Base-by-base conservation (phyloP, 2,888 invertebrate genomes). In the Agriopis leucophaearia region DNA sequence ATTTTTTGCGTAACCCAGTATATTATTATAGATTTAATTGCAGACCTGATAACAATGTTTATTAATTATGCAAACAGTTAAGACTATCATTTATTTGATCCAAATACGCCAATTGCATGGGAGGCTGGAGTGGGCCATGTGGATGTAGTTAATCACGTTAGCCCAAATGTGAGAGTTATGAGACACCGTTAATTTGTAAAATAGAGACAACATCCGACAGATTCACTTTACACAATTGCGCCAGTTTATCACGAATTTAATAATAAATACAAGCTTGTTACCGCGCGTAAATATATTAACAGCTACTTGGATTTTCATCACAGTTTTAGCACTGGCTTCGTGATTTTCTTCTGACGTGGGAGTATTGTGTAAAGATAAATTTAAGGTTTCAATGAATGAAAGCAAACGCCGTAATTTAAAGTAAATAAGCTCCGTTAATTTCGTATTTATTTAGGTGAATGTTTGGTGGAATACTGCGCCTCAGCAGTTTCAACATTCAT, bases 141-240 rank as follows among this genome's bases (percentile, higher is more conserved):
- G 75, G 4, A 27, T 74, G 70, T 38, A 38, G 38, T 71, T 71
- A 78, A 78, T 76, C 75, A 78, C 77, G 78, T 84, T 80, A 82
- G 69, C 71, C 58, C 69, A 64, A 77, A 78, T 75, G 74, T 68
- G 38, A 16, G 16, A 48, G 47, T 58, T 38, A 58, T 38, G 75
- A 78, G 78, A 76, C 76, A 76, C 64, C 44, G 65, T 78, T 77
- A 83, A 82, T 83, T 83, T 72, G 69, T 79, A 68, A 56, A 74
- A 75, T 73, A 71, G 55, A 45, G 15, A 27, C 56, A 73, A 66
- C 69, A 74, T 73, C 74, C 64, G 74, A 70, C 70, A 74, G 77
- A 78, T 81, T 81, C 78, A 84, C 79, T 81, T 80, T 83, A 82
- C 78, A 75, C 80, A 76, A 86, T 83, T 80, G 16, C 16, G 15